phyloP scores from a whole-genome alignment of 2,113 vertebrate species.

The Macrotis lagotis region DNA sequence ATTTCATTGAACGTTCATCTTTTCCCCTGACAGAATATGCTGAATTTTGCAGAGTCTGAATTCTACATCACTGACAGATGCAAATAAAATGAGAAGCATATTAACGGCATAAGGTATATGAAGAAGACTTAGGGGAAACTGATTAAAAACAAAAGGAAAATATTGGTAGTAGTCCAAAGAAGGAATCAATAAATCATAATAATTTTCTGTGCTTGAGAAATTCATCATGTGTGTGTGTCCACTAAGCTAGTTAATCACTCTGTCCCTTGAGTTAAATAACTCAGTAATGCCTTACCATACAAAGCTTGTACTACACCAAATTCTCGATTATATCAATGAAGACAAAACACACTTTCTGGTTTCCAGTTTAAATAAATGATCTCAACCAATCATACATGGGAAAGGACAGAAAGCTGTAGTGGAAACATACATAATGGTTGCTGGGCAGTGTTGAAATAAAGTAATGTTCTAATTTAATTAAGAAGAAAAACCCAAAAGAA shows the following conservation, averaged over 20 bases:
- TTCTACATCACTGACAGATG: no score
- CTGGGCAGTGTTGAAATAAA: conserved; percentile 54
- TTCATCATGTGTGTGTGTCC: background rate
- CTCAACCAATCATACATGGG: conserved; percentile 43
- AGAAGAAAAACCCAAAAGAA: conserved; percentile 34
- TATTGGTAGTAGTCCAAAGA: background rate
- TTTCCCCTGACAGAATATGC: no score
- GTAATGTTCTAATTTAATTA: conserved; percentile 61
- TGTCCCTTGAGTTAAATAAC: conserved; percentile 51
- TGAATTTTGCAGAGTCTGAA: no score
- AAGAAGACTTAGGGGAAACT: background rate
- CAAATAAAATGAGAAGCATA: background rate
- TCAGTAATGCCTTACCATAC: conserved; percentile 64
- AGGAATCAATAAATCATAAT: background rate
- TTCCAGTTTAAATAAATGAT: conserved; percentile 76
- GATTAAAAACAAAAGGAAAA: background rate
- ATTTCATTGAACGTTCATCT: no score
- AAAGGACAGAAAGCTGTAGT: conserved; percentile 34
- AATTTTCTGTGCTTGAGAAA: conserved; percentile 9
- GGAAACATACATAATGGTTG: conserved; percentile 11
- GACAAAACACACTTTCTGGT: conserved; percentile 58
- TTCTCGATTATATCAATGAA: conserved; percentile 47
- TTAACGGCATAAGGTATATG: background rate
- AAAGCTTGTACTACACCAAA: conserved; percentile 52
- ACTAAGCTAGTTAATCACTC: conserved; percentile 68